Base-by-base conservation (phyloP, 2,888 invertebrate genomes). In the Papilio elwesi region DNA sequence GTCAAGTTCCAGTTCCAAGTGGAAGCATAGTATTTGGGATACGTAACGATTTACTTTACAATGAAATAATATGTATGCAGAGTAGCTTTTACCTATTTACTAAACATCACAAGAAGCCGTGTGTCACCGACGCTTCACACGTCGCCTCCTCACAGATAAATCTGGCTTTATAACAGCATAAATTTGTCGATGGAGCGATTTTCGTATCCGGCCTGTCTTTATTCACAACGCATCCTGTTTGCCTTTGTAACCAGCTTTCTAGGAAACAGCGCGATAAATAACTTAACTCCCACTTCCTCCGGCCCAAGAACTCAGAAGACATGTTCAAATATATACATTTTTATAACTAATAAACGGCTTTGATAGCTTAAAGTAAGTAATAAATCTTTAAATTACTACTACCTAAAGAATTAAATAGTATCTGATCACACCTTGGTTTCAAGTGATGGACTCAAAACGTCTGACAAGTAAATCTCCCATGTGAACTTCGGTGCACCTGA, bases 171-270 rank as follows among this genome's bases (percentile, higher is more conserved):
- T 89, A 91, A 88, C 91, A 87, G 87, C 90, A 92, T 92, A 91
- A 91, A 92, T 91, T 91, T 91, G 90, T 92, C 92, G 88, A 90
- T 92, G 86, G 85, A 89, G 87, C 89, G 86, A 88, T 91, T 88
- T 87, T 87, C 82, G 88, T 87, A 89, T 92, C 92, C 92, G 91
- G 85, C 82, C 83, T 77, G 84, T 83, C 85, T 89, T 87, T 90
- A 87, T 88, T 85, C 83, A 78, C 79, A 80, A 76, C 76, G 82
- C 85, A 87, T 90, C 91, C 90, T 89, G 89, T 87, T 86, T 84
- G 84, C n/a, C 83, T 81, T 78, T 81, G 83, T 82, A 81, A 83
- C 83, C 74, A 76, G 74, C 72, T 77, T 81, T 80, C 81, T 78
- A 81, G 79, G 81, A 81, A 84, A 83, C 83, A 77, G 72, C 57